Evolutionary conservation across 2,888 invertebrate species (phyloP).

Genomic region (Tuberolachnus salignus): DNA sequence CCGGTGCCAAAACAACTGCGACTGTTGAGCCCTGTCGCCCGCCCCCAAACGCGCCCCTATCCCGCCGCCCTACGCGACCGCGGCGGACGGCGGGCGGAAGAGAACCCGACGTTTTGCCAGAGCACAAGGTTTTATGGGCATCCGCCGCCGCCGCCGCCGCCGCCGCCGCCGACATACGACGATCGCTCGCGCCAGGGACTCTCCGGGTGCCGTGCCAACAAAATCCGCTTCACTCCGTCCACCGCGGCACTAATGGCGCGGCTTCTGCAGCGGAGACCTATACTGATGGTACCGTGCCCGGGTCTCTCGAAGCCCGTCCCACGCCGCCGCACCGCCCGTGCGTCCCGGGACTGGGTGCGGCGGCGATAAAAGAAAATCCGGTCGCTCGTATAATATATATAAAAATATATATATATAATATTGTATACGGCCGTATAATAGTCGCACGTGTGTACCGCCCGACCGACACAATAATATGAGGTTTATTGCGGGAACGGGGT

Average conservation of each 20-base stretch:
- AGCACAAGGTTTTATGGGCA: conserved; percentile 34
- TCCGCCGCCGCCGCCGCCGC: conserved; percentile 5
- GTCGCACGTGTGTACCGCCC: neutral
- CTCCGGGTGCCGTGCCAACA: conserved; percentile 41
- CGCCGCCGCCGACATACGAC: conserved; percentile 30
- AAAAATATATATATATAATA: neutral
- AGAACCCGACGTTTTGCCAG: conserved; percentile 23
- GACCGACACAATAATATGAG: neutral
- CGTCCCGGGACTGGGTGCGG: neutral
- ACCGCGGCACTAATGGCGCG: conserved; percentile 23
- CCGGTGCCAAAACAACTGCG: conserved; percentile 49
- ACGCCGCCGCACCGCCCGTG: neutral
- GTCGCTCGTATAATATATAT: neutral
- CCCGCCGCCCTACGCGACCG: neutral
- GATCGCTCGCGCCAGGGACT: conserved; percentile 45
- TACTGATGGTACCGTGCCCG: too few species aligned
- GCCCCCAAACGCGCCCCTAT: neutral
- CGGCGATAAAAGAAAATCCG: conserved; percentile 19
- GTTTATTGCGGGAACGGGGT: neutral
- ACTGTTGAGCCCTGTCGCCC: conserved; percentile 46
- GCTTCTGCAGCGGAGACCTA: conserved; percentile 17
- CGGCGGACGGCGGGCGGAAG: neutral
- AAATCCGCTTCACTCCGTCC: conserved; percentile 9
- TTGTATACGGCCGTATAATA: neutral
- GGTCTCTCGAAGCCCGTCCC: too few species aligned